Evolutionary conservation across 2,113 vertebrate genomes (phyloP).

Genomic region (Semicossyphus pulcher): DNA sequence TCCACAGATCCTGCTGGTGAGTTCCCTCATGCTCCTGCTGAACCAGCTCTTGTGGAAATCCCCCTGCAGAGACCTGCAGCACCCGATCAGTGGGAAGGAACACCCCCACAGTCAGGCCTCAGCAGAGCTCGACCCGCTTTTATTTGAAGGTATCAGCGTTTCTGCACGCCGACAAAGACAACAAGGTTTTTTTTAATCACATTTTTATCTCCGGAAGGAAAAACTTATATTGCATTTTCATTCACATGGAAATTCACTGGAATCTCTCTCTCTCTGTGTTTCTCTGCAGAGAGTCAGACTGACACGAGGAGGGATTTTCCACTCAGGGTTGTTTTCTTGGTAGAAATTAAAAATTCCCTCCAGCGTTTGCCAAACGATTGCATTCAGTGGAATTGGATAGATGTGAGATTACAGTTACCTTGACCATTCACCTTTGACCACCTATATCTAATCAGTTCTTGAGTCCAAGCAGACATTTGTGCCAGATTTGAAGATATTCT

Average conservation of each 20-base stretch:
- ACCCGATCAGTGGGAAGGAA: constrained; percentile 22
- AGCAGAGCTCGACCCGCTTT: not conserved
- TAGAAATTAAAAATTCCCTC: too few relatives aligned
- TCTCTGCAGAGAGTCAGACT: too few relatives aligned
- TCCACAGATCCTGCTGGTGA: constrained; percentile 48
- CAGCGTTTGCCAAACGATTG: too few relatives aligned
- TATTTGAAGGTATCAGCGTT: not conserved
- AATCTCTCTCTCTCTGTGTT: too few relatives aligned
- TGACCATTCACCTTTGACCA: too few relatives aligned
- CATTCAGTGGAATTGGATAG: too few relatives aligned
- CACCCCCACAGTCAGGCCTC: constrained; percentile 4
- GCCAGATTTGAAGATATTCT: too few relatives aligned
- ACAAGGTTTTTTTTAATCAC: not conserved
- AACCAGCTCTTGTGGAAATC: constrained; percentile 62
- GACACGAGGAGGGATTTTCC: too few relatives aligned
- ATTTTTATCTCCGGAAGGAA: not conserved
- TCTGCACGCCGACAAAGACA: constrained; percentile 17
- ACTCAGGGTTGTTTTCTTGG: too few relatives aligned
- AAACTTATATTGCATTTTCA: not conserved
- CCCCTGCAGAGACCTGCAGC: constrained; percentile 37
- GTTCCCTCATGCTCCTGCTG: not conserved
- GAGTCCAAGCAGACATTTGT: too few relatives aligned
- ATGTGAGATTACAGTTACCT: too few relatives aligned
- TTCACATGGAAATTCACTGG: not conserved
- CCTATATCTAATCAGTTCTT: too few relatives aligned